These are phyloP conservation scores for Zoanthus sansibaricus DNA, from an alignment of 92 coral and sea anemone genomes.

Conservation along the genomic window DNA sequence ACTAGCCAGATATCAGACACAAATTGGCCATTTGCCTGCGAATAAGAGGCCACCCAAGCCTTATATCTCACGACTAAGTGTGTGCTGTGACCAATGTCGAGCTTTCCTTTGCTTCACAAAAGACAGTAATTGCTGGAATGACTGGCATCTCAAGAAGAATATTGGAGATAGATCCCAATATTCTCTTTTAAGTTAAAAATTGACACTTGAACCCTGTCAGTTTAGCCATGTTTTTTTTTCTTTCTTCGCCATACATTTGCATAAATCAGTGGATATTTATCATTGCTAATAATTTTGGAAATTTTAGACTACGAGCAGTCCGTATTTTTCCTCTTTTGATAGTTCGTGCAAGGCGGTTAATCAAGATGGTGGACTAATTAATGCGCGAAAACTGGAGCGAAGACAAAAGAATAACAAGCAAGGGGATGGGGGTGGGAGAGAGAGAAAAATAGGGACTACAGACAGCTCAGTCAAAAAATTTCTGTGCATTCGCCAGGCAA, in stretches of 20 bases:
- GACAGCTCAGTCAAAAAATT: no score
- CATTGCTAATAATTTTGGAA: neutral
- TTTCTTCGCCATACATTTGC: neutral
- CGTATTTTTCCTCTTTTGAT: no score
- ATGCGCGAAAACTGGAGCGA: no score
- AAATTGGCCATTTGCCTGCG: conserved; percentile 22
- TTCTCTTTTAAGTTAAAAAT: neutral
- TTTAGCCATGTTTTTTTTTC: no score
- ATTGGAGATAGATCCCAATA: conserved; percentile 1
- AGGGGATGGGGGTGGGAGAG: no score
- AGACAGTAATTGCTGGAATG: conserved; percentile 50
- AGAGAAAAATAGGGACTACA: no score
- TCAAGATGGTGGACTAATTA: no score
- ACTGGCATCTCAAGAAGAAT: conserved; percentile 48
- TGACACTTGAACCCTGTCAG: conserved; percentile 11
- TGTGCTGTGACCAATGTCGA: conserved; percentile 52
- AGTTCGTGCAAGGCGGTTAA: no score
- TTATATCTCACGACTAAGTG: conserved; percentile 56
- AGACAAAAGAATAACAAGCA: no score
- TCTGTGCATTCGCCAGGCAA: no score
- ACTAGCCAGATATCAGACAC: neutral
- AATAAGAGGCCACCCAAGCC: conserved; percentile 17
- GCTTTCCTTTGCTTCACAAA: conserved; percentile 53
- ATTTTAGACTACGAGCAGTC: no score
- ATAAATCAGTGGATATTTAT: neutral